phyloP scores from a whole-genome alignment of 2,797 vertebrate species.

The Muscicapa striata region DNA sequence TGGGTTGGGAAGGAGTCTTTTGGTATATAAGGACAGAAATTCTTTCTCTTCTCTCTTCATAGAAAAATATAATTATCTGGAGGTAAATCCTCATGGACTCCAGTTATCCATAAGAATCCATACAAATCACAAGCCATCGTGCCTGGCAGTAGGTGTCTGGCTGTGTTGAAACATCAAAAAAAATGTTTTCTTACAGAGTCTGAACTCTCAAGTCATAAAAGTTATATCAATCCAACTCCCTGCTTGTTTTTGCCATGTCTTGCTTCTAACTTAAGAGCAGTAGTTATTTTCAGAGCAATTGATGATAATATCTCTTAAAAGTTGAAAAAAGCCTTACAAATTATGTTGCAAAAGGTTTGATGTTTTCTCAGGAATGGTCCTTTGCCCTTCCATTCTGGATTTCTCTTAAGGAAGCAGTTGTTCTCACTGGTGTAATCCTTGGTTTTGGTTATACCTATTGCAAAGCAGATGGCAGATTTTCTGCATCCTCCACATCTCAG shows the following conservation, averaged over 20 bases:
- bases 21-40: background rate
- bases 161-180: background rate
- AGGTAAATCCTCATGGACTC: background rate
- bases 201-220: background rate
- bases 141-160: background rate
- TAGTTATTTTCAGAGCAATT: background rate
- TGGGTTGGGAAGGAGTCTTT: background rate
- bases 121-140: background rate
- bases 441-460: background rate
- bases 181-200: background rate
- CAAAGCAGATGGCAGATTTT: background rate
- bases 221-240: background rate
- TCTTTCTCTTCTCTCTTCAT: background rate
- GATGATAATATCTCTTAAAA: background rate
- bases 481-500: background rate
- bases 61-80: background rate
- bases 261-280: background rate
- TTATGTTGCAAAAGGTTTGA: background rate
- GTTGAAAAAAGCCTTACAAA: background rate
- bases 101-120: background rate
- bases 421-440: background rate
- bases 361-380: background rate
- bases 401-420: background rate
- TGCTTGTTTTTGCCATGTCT: background rate
- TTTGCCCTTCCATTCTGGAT: background rate